Base-by-base conservation (phyloP, 2,888 invertebrate species). In the Aphidoletes aphidimyza region DNA sequence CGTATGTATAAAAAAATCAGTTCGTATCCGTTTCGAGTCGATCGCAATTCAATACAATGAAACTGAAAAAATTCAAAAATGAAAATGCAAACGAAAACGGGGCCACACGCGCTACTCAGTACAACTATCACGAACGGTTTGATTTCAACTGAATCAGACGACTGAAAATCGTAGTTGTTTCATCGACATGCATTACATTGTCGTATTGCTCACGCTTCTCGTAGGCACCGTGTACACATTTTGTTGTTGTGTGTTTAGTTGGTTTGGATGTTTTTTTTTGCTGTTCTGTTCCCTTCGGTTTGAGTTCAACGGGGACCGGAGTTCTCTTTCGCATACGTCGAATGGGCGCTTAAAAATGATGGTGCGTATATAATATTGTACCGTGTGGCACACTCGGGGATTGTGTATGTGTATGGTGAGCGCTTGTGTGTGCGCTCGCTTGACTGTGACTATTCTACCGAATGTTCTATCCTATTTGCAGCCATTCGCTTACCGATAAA, bases 101-200 rank as follows among this genome's bases (percentile, higher is more conserved):
- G 54, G 3, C 2, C 30, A 69, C 69, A 69, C 69, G 69, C 69
- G 69, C 69, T n/a, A 69, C 69, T 69, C n/a, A n/a, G 30, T 30
- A 69, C 69, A 69, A 69, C 69, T 69, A 69, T 30, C 69, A 69
- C 69, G 69, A 69, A 69, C 69, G 69, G 69, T 69, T 69, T 69
- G 69, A 69, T 69, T 69, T 69, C 69, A 69, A 69, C 69, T 69
- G 69, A 69, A 69, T 69, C 30, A 69, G 34, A 69, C 69, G 34
- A 9, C 34, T 69, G 69, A 69, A 69, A 42, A 9, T 9, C 69
- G 54, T 54, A 54, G 47, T 47, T 9, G 5, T 19, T 47, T 47
- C 3, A 30, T 17, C 26, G 14, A 69, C 69, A 30, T 69, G 69
- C 69, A 69, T 30, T 69, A 69, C 69, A 11, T 69, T 30, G 54